Conservation (phyloP, 2,113 vertebrate genomes). For the Tenrec ecaudatus region DNA sequence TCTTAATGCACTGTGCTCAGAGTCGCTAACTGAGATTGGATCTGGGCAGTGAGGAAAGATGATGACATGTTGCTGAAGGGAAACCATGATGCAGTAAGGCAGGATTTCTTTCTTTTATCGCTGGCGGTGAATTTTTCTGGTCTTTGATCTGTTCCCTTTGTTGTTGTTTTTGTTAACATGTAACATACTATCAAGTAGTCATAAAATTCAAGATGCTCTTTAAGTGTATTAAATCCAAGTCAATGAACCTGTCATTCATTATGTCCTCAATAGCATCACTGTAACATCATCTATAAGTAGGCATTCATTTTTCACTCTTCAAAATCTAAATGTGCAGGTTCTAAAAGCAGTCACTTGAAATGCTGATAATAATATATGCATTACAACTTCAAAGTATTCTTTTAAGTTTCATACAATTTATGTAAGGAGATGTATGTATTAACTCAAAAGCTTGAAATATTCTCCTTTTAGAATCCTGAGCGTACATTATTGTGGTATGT, state of each 20-base stretch:
- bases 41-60: too few relatives aligned
- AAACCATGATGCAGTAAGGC: too few relatives aligned
- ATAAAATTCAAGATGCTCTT: not conserved
- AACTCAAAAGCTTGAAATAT: not conserved
- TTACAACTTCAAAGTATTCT: not conserved
- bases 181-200: not conserved
- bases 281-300: not conserved
- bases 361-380: not conserved
- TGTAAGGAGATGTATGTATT: not conserved
- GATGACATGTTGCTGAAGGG: too few relatives aligned
- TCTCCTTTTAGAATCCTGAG: not conserved
- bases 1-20: too few relatives aligned
- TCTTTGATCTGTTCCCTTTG: too few relatives aligned
- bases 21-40: too few relatives aligned
- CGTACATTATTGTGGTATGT: conserved; percentile 3
- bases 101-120: too few relatives aligned
- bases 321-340: not conserved
- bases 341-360: not conserved
- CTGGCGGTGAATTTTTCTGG: too few relatives aligned
- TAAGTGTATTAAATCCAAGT: not conserved
- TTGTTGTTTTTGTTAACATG: too few relatives aligned
- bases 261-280: conserved; percentile 1
- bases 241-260: not conserved
- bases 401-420: conserved; percentile 6
- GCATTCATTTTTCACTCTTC: not conserved